These are phyloP conservation scores for silkworm (Bombyx mori) DNA, from an alignment of 1,140 invertebrate species.

Conservation along the genomic window ASM3026992v2 NC_085121.1:13430501-13431000, in stretches of 20 bases:
- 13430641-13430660: too few species aligned
- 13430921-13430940: constrained; percentile 77
- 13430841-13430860: constrained; percentile 66
- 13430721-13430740: too few species aligned
- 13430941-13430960: constrained; percentile 86
- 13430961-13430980: constrained; percentile 86
- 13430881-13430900: constrained; percentile 80
- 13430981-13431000: constrained; percentile 83
- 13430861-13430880: constrained; percentile 76
- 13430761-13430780: constrained; percentile 63
- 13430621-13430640: too few species aligned
- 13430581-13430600: too few species aligned
- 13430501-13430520: too few species aligned
- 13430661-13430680: too few species aligned
- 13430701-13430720: too few species aligned
- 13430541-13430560: too few species aligned
- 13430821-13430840: constrained; percentile 48
- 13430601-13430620: too few species aligned
- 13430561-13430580: too few species aligned
- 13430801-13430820: constrained; percentile 10
- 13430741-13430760: not conserved
- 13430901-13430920: constrained; percentile 79
- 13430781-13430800: constrained; percentile 50
- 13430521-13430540: too few species aligned
- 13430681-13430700: too few species aligned